A percentile compares a stretch with the other conserved stretches of the same genome.
phyloP scores from a whole-genome alignment of 1,140 invertebrate species.

The Cepaea nemoralis region DNA sequence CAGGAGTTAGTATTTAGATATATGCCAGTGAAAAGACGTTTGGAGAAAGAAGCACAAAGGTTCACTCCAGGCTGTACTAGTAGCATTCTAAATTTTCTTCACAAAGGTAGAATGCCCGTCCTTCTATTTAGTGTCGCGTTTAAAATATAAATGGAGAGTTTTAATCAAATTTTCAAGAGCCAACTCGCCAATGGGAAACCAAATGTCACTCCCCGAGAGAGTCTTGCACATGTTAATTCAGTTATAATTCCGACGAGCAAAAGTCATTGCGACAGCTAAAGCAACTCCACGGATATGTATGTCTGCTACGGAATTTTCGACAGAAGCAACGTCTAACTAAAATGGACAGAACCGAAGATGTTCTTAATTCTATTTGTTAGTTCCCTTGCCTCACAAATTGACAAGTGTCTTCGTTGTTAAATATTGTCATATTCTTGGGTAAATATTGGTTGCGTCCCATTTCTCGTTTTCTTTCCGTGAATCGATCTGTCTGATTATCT shows the following conservation, averaged over 20 bases:
- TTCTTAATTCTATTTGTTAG: slow-evolving; percentile 1
- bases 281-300: background rate
- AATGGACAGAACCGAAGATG: background rate
- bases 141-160: background rate
- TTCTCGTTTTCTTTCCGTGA: background rate
- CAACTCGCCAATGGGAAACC: background rate
- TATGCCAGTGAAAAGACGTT: too few relatives aligned
- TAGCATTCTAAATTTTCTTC: too few relatives aligned
- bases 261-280: background rate
- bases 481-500: background rate
- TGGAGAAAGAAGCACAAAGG: too few relatives aligned
- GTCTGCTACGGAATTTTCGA: background rate
- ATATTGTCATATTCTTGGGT: background rate
- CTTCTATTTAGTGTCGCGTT: background rate
- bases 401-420: background rate
- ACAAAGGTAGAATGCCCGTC: too few relatives aligned
- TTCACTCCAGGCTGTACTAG: too few relatives aligned
- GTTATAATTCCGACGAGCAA: background rate
- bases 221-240: background rate
- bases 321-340: background rate
- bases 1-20: too few relatives aligned
- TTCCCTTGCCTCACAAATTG: background rate
- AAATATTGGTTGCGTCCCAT: background rate
- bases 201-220: background rate
- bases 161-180: background rate